A percentile compares a stretch with the other conserved stretches of the same genome.
These are phyloP conservation scores for Salticus scenicus DNA, from an alignment of 2,888 invertebrate genomes.

Conservation along the genomic window DNA sequence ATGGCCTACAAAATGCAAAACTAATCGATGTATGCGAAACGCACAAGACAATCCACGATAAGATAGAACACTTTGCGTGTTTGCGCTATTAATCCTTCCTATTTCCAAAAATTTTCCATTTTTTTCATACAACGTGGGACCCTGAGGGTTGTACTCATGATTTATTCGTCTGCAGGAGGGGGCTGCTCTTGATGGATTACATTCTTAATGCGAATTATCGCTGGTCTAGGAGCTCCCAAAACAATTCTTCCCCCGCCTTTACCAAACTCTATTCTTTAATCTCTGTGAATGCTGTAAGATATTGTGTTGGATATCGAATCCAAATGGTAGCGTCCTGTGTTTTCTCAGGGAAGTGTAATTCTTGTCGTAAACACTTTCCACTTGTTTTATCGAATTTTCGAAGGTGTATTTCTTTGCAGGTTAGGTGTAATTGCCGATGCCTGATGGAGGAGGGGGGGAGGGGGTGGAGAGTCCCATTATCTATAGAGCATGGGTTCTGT, in stretches of 20 bases:
- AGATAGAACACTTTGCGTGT: slow-evolving; percentile 41
- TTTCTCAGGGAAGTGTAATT: background rate
- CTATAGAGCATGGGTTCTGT: background rate
- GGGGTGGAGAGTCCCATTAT: background rate
- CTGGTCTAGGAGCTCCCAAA: slow-evolving; percentile 34
- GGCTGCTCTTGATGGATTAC: slow-evolving; percentile 59
- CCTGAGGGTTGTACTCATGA: slow-evolving; percentile 42
- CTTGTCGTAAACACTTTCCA: slow-evolving; percentile 12
- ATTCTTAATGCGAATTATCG: slow-evolving; percentile 67
- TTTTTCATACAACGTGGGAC: slow-evolving; percentile 16
- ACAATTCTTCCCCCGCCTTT: background rate
- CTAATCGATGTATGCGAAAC: slow-evolving; percentile 37
- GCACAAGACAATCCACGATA: slow-evolving; percentile 32
- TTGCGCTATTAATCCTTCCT: slow-evolving; percentile 62
- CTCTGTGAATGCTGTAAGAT: slow-evolving; percentile 15
- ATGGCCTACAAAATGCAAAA: slow-evolving; percentile 33
- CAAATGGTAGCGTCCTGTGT: slow-evolving; percentile 7
- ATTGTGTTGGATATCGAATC: slow-evolving; percentile 7
- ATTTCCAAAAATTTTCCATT: slow-evolving; percentile 45
- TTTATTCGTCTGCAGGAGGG: slow-evolving; percentile 37
- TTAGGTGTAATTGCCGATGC: background rate
- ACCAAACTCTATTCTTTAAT: background rate
- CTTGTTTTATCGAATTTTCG: slow-evolving; percentile 15
- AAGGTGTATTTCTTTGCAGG: slow-evolving; percentile 14
- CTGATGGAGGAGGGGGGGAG: too few relatives aligned